Percentiles rank a stretch among this genome's conserved stretches.
These are phyloP conservation scores for Stichopus chloronotus DNA, from an alignment of 35 echinoderm and acorn worm species.

Conservation along the genomic window DNA sequence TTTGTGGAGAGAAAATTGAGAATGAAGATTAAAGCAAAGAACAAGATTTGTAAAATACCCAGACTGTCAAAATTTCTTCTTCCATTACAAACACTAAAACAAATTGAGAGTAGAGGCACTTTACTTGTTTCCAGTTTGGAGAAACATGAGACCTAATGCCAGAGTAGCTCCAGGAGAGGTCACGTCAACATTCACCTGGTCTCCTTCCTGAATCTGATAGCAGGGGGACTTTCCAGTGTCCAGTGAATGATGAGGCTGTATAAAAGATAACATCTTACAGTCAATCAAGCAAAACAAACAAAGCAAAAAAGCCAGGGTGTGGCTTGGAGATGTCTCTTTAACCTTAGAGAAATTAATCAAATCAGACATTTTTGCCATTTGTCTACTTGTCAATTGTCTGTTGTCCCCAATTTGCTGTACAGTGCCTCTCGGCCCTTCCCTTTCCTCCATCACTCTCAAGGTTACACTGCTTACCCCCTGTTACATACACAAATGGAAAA, in stretches of 20 bases:
- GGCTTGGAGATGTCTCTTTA: background rate
- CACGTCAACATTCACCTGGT: conserved; percentile 96
- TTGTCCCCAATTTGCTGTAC: background rate
- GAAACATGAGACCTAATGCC: conserved; percentile 95
- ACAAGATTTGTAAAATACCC: too few relatives aligned
- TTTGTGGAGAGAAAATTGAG: too few relatives aligned
- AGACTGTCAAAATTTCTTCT: too few relatives aligned
- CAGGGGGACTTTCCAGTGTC: conserved; percentile 78
- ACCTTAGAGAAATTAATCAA: background rate
- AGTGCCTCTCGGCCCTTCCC: too few relatives aligned
- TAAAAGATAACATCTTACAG: background rate
- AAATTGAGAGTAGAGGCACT: too few relatives aligned
- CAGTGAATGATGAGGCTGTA: background rate
- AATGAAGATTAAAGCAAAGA: too few relatives aligned
- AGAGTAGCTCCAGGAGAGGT: conserved; percentile 96
- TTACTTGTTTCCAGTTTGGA: conserved; percentile 91
- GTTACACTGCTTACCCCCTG: too few relatives aligned
- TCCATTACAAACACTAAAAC: too few relatives aligned
- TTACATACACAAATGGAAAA: too few relatives aligned
- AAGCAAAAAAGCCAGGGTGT: background rate
- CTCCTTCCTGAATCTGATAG: conserved; percentile 97
- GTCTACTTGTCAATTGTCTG: background rate
- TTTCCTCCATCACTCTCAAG: too few relatives aligned
- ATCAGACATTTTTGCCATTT: background rate
- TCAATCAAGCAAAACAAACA: background rate